These are phyloP conservation scores for Harpagoxenus sublaevis DNA, from an alignment of 2,888 invertebrate species.

Conservation along the genomic window DNA sequence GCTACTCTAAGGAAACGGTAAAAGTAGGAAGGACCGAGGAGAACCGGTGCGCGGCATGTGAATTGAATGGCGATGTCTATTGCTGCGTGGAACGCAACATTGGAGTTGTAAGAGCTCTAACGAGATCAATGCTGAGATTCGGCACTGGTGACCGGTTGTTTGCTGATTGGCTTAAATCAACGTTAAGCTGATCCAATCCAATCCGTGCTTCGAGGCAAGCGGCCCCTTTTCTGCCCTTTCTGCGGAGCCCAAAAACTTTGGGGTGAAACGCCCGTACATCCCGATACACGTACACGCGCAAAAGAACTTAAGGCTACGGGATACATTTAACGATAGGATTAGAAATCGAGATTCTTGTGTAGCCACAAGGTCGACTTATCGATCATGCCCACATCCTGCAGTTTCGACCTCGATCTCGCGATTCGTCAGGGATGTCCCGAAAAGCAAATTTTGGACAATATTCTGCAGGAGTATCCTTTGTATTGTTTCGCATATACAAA, in stretches of 20 bases:
- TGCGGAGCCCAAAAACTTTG: conserved; percentile 64
- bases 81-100: conserved; percentile 80
- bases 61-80: conserved; percentile 55
- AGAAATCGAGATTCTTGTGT: conserved; percentile 61
- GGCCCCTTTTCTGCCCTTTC: conserved; percentile 78
- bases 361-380: conserved; percentile 36
- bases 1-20: not conserved
- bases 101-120: conserved; percentile 84
- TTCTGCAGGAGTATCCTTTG: too few relatives aligned
- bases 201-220: conserved; percentile 81
- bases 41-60: conserved; percentile 43
- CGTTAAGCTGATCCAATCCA: conserved; percentile 86
- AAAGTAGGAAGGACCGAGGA: not conserved
- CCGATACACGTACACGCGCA: conserved; percentile 63
- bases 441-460: not conserved
- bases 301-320: conserved; percentile 58
- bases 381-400: conserved; percentile 31
- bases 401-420: not conserved
- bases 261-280: conserved; percentile 68
- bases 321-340: conserved; percentile 68
- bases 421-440: not conserved
- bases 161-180: conserved; percentile 86
- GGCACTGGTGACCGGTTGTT: conserved; percentile 83
- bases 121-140: conserved; percentile 84
- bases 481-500: not conserved